Base-by-base conservation (phyloP, 1,140 invertebrate genomes). In the Penaeus japonicus region DNA sequence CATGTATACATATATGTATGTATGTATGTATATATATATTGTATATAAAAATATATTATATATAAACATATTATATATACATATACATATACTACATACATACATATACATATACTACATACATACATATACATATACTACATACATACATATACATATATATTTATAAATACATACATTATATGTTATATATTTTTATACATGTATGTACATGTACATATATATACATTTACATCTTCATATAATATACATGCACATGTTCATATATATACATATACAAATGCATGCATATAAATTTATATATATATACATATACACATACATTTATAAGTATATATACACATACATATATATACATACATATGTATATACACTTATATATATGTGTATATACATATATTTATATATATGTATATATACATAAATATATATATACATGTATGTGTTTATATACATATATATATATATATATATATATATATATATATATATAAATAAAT, bases 221-320 rank as follows among this genome's bases (percentile, higher is more conserved):
- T 82, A 12, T 82, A 82, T 57, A 57, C 39, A 82, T 82, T 54
- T 55, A 82, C n/a, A n/a, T n/a, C n/a, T n/a, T n/a, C n/a, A n/a
- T n/a, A n/a, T n/a, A n/a, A n/a, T n/a, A n/a, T n/a, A n/a, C n/a
- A n/a, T n/a, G n/a, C n/a, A n/a, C 24, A 82, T 57, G 32, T 32
- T 24, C 57, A 82, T 57, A 82, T 82, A 82, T 57, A 82, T 65
- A 55, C n/a, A 70, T 32, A 84, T 84, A 65, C 20, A 65, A 30
- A 39, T 59, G 57, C n/a, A n/a, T 59, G n/a, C 57, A 59, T 59
- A 59, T 59, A 59, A 17, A 59, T 59, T 17, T 59, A 59, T 4
- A 47, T 24, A 27, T 1, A 39, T 54, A 57, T 78, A 59, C 57
- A 59, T 59, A 59, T n/a, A n/a, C n/a, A n/a, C n/a, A n/a, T n/a